phyloP scores from a whole-genome alignment of 35 echinoderm and acorn worm species.

The Strongylocentrotus purpuratus region DNA sequence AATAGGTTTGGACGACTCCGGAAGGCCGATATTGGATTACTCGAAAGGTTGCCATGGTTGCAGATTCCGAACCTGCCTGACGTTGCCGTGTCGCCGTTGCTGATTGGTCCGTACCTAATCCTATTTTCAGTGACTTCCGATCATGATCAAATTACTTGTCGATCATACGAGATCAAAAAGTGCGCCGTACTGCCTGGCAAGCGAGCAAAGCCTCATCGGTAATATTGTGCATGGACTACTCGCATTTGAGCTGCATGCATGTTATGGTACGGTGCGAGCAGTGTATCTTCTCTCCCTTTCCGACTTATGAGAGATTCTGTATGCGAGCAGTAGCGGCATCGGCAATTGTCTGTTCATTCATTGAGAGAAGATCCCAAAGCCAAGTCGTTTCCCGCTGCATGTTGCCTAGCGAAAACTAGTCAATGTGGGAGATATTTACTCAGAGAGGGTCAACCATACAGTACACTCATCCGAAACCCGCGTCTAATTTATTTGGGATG shows the following conservation, averaged over 20 bases:
- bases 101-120: slow-evolving; percentile 64
- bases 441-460: neutral
- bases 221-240: neutral
- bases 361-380: neutral
- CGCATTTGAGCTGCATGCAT: slow-evolving; percentile 1
- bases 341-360: neutral
- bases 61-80: slow-evolving; percentile 52
- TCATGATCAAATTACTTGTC: slow-evolving; percentile 81
- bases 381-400: neutral
- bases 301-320: no score
- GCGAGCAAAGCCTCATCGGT: slow-evolving; percentile 5
- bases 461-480: neutral
- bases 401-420: neutral
- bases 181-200: slow-evolving; percentile 42
- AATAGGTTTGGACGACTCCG: slow-evolving; percentile 38
- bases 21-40: slow-evolving; percentile 52
- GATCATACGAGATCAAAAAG: slow-evolving; percentile 73
- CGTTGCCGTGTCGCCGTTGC: slow-evolving; percentile 32
- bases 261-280: neutral
- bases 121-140: slow-evolving; percentile 70
- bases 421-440: neutral
- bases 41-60: slow-evolving; percentile 49
- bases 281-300: neutral
- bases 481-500: slow-evolving; percentile 1
- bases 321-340: no score